These are phyloP conservation scores for Ceyx melanurus DNA, from an alignment of 2,113 vertebrate species.

Conservation along the genomic window DNA sequence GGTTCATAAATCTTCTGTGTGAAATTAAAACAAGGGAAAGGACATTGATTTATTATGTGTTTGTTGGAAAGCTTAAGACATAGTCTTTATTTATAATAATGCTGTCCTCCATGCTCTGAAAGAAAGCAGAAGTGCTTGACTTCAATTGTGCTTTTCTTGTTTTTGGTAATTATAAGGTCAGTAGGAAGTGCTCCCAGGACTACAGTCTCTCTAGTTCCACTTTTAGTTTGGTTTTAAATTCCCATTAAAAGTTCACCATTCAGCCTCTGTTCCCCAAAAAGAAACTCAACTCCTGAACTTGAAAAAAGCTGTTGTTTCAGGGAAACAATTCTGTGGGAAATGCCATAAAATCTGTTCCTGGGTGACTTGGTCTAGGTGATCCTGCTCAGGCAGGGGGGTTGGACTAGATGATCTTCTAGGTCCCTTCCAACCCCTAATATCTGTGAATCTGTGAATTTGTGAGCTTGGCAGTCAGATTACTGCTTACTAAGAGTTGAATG, in stretches of 20 bases:
- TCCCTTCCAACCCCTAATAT: no score
- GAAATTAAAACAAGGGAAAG: constrained; percentile 63
- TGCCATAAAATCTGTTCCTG: neutral
- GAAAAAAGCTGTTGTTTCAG: neutral
- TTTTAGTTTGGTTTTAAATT: neutral
- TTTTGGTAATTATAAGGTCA: neutral
- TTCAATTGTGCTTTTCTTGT: constrained; percentile 1
- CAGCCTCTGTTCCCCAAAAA: neutral
- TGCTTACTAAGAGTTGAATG: neutral
- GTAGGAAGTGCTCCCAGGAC: neutral
- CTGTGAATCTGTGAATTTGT: neutral
- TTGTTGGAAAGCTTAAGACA: constrained; percentile 37
- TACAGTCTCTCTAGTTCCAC: neutral
- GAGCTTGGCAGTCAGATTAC: neutral
- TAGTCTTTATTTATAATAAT: constrained; percentile 34
- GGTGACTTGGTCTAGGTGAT: no score
- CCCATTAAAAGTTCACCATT: neutral
- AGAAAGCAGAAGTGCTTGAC: constrained; percentile 36
- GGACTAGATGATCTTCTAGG: no score
- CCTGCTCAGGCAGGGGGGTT: no score
- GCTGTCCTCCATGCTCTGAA: neutral
- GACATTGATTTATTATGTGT: constrained; percentile 58
- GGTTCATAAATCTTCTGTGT: constrained; percentile 61
- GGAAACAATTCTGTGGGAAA: neutral
- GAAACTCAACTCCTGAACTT: neutral